phyloP scores from a whole-genome alignment of 2,113 vertebrate genomes.

The Pedetes capensis region DNA sequence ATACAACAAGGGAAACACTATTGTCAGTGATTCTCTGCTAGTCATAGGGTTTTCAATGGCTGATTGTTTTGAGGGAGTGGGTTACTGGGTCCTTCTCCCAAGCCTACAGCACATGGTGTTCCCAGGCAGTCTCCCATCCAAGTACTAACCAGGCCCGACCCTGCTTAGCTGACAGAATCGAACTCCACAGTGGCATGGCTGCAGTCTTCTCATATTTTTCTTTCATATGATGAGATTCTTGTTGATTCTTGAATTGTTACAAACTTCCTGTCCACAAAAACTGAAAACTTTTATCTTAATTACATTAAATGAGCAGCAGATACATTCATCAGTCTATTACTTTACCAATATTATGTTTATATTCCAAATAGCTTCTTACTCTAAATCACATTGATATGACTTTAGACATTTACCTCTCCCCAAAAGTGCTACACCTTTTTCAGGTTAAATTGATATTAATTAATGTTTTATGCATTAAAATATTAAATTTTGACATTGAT shows the following conservation, averaged over 20 bases:
- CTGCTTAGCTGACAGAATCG: too few species aligned
- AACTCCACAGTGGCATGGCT: too few species aligned
- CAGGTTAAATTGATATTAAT: background rate
- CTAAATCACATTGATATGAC: background rate
- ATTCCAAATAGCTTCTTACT: background rate
- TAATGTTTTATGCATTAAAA: background rate
- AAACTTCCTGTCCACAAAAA: background rate
- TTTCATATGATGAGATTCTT: background rate
- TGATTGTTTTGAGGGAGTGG: too few species aligned
- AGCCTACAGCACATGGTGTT: too few species aligned
- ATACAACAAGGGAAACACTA: too few species aligned
- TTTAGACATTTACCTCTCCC: background rate
- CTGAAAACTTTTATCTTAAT: background rate
- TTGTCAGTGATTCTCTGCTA: too few species aligned
- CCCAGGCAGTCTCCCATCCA: too few species aligned
- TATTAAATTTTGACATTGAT: background rate
- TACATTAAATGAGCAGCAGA: background rate
- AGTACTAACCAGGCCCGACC: too few species aligned
- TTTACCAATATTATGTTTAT: background rate
- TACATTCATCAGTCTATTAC: background rate
- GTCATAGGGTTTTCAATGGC: too few species aligned
- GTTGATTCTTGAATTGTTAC: constrained; percentile 1
- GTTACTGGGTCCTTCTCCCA: too few species aligned
- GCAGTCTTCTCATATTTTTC: too few species aligned
- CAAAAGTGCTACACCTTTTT: background rate